phyloP scores from a whole-genome alignment of 2,888 invertebrate genomes.

The Oxytorus armatus region DNA sequence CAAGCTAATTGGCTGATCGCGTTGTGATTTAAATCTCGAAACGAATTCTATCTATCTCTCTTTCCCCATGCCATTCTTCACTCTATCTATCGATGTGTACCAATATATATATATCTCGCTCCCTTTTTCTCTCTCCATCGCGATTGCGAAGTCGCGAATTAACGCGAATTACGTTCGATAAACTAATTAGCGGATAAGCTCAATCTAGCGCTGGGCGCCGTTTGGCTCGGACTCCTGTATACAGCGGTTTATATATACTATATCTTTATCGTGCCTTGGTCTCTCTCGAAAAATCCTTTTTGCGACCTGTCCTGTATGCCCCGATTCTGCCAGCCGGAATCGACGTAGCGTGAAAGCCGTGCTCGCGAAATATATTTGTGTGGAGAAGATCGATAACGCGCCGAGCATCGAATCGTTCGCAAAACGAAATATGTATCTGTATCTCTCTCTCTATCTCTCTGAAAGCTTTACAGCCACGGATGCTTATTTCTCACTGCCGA shows the following conservation, averaged over 20 bases:
- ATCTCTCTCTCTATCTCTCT: conserved; percentile 9
- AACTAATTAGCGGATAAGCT: conserved; percentile 79
- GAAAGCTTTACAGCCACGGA: conserved; percentile 21
- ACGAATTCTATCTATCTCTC: conserved; percentile 60
- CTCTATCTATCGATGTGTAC: conserved; percentile 44
- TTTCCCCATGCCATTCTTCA: conserved; percentile 38
- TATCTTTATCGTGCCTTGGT: background rate
- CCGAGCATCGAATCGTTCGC: conserved; percentile 31
- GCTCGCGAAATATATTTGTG: conserved; percentile 43
- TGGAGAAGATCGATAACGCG: conserved; percentile 48
- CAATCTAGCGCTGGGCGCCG: conserved; percentile 59
- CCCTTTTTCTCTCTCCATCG: conserved; percentile 12
- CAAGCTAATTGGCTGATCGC: conserved; percentile 77
- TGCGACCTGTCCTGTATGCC: conserved; percentile 35
- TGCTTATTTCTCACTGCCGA: conserved; percentile 39
- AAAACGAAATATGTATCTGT: conserved; percentile 49
- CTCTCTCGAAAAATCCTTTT: conserved; percentile 25
- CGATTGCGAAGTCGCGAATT: conserved; percentile 73
- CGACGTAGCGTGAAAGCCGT: conserved; percentile 45
- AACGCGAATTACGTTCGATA: conserved; percentile 78
- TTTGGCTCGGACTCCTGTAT: conserved; percentile 37
- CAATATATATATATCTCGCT: conserved; percentile 25
- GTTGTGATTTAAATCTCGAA: conserved; percentile 78
- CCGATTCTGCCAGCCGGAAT: conserved; percentile 32
- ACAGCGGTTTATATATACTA: conserved; percentile 5